phyloP scores from a whole-genome alignment of 2,113 vertebrate species.

The Microcebus ravelobensis region DNA sequence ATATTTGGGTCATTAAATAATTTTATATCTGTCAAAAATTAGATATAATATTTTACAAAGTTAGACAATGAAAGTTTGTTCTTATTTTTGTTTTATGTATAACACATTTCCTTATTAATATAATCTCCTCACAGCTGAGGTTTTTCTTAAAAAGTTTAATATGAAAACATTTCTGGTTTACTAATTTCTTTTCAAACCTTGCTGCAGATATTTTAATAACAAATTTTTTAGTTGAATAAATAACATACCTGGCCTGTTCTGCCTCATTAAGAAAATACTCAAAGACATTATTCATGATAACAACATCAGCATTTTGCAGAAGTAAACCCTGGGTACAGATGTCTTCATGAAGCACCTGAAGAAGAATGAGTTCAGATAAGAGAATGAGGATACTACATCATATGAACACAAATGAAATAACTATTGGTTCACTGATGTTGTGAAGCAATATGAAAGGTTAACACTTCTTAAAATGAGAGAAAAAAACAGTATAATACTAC shows the following conservation, averaged over 20 bases:
- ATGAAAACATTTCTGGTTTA: conserved; percentile 11
- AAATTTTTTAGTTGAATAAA: conserved; percentile 75
- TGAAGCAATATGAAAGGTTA: not conserved
- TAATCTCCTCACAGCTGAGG: conserved; percentile 15
- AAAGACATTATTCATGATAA: conserved; percentile 98
- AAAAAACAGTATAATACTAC: not conserved
- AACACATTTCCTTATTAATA: conserved; percentile 36
- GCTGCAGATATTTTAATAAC: conserved; percentile 62
- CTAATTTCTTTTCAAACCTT: not conserved
- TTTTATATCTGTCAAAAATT: conserved; percentile 32
- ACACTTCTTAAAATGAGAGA: not conserved
- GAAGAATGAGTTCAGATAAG: conserved; percentile 70
- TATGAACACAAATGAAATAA: not conserved
- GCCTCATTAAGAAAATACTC: conserved; percentile 94
- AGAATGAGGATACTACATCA: not conserved
- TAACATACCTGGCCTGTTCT: conserved; percentile 91
- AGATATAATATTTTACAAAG: conserved; percentile 38
- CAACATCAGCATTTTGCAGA: conserved; percentile 91
- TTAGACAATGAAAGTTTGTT: not conserved
- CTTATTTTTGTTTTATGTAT: conserved; percentile 7
- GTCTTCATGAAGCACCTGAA: conserved; percentile 92
- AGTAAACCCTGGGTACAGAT: conserved; percentile 89
- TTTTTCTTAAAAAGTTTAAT: conserved; percentile 69
- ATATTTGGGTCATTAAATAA: not conserved
- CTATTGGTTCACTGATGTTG: not conserved